Evolutionary conservation across 2,797 vertebrate genomes (phyloP).

Genomic region (Melanogrammus aeglefinus): DNA sequence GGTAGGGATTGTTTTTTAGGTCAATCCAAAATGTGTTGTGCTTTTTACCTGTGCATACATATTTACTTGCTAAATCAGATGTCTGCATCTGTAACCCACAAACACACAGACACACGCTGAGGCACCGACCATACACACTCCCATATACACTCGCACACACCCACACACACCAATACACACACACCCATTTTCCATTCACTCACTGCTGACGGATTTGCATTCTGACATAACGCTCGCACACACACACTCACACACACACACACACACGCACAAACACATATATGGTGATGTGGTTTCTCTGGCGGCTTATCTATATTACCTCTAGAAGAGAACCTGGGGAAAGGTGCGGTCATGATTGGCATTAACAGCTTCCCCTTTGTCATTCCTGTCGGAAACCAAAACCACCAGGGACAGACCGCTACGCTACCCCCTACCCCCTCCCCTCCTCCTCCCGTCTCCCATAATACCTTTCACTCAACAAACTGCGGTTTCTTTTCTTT

Average conservation of each 20-base stretch:
- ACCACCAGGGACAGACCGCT: neutral
- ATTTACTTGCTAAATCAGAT: neutral
- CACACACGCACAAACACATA: no score
- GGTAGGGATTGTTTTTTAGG: neutral
- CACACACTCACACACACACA: no score
- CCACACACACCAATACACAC: conserved; percentile 16
- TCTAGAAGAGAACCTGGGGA: neutral
- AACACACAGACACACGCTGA: neutral
- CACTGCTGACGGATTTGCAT: neutral
- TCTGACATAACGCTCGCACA: neutral
- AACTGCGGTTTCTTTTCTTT: neutral
- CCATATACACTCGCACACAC: conserved; percentile 7
- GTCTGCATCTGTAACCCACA: neutral
- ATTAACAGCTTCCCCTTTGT: conserved; percentile 11
- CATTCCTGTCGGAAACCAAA: neutral
- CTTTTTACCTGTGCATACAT: neutral
- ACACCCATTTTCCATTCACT: neutral
- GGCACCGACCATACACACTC: conserved; percentile 13
- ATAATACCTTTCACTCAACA: neutral
- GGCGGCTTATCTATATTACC: conserved; percentile 25
- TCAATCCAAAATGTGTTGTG: neutral
- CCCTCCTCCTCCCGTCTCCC: neutral
- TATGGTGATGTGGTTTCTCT: neutral
- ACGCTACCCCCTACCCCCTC: neutral
- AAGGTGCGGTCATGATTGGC: neutral